Percentiles rank a stretch among this genome's conserved stretches.
These are phyloP conservation scores for Actenoides hombroni DNA, from an alignment of 2,113 vertebrate genomes.

Conservation along the genomic window DNA sequence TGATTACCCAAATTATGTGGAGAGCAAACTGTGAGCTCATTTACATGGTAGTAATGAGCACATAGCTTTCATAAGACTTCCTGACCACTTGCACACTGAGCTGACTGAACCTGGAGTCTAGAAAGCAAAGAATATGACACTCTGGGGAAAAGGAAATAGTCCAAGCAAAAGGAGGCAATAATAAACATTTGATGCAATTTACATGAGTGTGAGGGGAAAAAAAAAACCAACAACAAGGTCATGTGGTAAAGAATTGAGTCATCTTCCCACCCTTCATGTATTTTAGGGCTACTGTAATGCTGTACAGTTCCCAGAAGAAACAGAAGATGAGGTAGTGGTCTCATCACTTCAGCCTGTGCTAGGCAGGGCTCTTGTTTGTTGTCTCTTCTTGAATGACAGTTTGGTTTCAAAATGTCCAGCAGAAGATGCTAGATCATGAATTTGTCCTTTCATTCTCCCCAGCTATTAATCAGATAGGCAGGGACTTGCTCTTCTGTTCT, in stretches of 20 bases:
- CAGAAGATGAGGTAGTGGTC: neutral
- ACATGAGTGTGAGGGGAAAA: neutral
- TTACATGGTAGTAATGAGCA: neutral
- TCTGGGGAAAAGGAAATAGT: neutral
- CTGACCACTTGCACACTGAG: neutral
- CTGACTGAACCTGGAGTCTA: neutral
- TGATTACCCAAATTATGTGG: neutral
- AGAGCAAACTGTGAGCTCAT: neutral
- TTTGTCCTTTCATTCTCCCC: neutral
- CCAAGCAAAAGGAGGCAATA: neutral
- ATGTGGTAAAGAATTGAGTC: neutral
- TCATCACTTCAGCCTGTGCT: neutral
- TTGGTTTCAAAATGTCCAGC: neutral
- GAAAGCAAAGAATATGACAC: neutral
- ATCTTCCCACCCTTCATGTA: neutral
- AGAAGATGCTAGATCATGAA: neutral
- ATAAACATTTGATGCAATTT: conserved; percentile 25
- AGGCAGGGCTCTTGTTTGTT: neutral
- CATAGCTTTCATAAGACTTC: neutral
- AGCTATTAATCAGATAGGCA: neutral
- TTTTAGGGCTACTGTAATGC: neutral
- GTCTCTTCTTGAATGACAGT: neutral
- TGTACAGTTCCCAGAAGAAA: neutral
- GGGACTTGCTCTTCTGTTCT: neutral
- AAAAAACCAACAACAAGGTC: neutral